Base-by-base conservation (phyloP, 2,888 invertebrate species). In the Sussaba pulchella region DNA sequence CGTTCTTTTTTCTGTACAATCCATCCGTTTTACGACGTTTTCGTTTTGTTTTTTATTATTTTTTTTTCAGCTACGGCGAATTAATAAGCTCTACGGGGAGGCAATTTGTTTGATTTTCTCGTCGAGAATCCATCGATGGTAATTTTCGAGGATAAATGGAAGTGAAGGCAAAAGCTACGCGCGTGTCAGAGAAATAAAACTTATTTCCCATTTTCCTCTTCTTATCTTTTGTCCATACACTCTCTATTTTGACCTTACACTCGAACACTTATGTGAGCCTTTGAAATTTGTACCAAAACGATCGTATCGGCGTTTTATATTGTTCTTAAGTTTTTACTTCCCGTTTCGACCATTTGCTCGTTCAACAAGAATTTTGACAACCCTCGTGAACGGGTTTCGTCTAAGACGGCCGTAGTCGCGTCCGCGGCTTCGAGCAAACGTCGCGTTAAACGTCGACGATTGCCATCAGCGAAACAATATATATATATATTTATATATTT, bases 221-320 rank as follows among this genome's bases (percentile, higher is more conserved):
- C 24, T 31, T 52, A 31, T 26, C 17, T 31, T 67, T 64, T 67
- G 24, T 14, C 71, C 69, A 61, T 72, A 71, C 71, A 64, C 43
- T 74, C 39, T 64, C 57, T 14, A 59, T 41, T 57, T 36, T 43
- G 24, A 50, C 24, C 66, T 74, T 75, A 69, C 63, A 52, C 66
- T 71, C 63, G 45, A 43, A 52, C 26, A 61, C 31, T 83, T 61
- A 57, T 52, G 63, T 64, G 66, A 73, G 78, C 64, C 61, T 70
- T 70, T 61, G 54, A 82, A 76, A 83, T 78, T 81, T 82, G 81
- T 81, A 83, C 81, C 73, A 70, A n/a, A 78, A 83, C 64, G 61
- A 79, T 79, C 54, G 54, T 69, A 69, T 74, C 73, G 69, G 57
- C 63, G 63, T 73, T 45, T 39, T n/a, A n/a, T n/a, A 57, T 47